Conservation (phyloP, 2,113 vertebrate species). For the Sinocyclocheilus maitianheensis region DNA sequence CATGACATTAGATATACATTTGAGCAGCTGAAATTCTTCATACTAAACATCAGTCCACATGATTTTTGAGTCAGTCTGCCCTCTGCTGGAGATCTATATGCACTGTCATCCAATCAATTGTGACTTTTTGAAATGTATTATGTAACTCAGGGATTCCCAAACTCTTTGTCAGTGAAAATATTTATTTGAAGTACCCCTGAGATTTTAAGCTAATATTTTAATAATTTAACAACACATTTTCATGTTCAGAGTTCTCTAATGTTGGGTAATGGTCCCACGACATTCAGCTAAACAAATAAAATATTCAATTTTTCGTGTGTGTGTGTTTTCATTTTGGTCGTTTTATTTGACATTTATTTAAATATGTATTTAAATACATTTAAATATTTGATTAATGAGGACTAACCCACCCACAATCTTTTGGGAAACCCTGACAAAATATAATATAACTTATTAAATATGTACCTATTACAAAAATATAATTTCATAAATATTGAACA, state of each 20-base stretch:
- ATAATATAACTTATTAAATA: background rate
- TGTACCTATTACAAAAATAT: background rate
- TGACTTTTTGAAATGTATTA: background rate
- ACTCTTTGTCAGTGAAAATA: background rate
- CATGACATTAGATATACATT: too few species aligned
- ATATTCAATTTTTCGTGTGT: too few species aligned
- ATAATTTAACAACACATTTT: background rate
- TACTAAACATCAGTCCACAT: background rate
- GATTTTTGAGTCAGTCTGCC: constrained; percentile 3
- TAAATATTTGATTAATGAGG: background rate
- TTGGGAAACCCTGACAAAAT: background rate
- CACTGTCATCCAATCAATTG: background rate
- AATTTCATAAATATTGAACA: too few species aligned
- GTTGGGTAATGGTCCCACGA: background rate
- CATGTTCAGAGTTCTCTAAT: background rate
- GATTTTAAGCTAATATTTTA: background rate
- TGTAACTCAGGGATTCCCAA: background rate
- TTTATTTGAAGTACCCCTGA: background rate
- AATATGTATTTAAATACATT: too few species aligned
- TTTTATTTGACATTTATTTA: too few species aligned
- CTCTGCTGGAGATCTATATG: background rate
- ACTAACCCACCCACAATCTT: background rate
- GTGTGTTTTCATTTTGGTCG: too few species aligned
- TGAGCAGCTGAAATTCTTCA: background rate
- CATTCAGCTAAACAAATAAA: too few species aligned